Base-by-base conservation (phyloP, 2,888 invertebrate species). In the Morinoia aosen region DNA sequence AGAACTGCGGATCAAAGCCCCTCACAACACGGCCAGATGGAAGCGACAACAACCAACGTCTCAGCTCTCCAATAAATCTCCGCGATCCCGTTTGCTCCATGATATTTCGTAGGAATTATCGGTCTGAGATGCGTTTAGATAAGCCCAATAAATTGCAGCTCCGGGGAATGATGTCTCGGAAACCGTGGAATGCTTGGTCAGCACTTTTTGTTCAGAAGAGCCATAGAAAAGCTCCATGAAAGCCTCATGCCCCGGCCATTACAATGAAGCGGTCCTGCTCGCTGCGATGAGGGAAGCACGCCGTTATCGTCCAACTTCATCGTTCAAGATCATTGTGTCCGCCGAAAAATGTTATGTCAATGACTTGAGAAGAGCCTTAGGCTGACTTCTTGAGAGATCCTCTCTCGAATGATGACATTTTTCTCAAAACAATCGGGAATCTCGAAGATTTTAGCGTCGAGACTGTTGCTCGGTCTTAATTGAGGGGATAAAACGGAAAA, bases 121-220 rank as follows among this genome's bases (percentile, higher is more conserved):
- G 57, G 48, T 11, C 93, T 56, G 39, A 93, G 93, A 93, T 93
- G 25, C 93, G 93, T 93, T 93, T 33, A 93, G 93, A 93, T 93
- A 56, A 93, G 48, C 93, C 33, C 93, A 57, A 93, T 93, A 93
- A 93, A 93, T 93, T 57, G n/a, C 57, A 57, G 93, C 48, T 57
- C 48, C 39, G 57, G 48, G 93, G 93, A 93, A 93, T 93, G 93
- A 93, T 93, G 93, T 57, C 93, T 93, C 93, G 93, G 93, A 56
- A 93, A 57, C n/a, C 57, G 19, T 25, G 93, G 33, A 57, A 12
- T 93, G 93, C 93, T 16, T 33, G n/a, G 93, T 93, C 93, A 93
- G 93, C 93, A 93, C 93, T 93, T 93, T 93, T 93, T 57, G 19
- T 57, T 93, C 57, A 33, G 57, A 93, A 93, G 93, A 93, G 93